Percentiles rank a stretch among this genome's conserved stretches.
phyloP scores from a whole-genome alignment of 2,113 vertebrate genomes.

The Ochotona curzoniae region DNA sequence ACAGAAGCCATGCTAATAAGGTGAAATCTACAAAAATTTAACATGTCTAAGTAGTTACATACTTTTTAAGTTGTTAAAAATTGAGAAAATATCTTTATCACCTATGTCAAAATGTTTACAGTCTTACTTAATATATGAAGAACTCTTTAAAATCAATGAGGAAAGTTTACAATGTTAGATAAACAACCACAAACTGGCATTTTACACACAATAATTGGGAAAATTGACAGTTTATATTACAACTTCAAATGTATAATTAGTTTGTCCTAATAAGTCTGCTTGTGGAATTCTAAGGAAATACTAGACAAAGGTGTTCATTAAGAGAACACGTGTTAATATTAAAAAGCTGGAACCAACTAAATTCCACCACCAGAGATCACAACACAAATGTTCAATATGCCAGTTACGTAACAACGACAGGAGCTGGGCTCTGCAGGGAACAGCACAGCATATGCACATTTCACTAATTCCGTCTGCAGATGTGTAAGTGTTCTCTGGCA shows the following conservation, averaged over 20 bases:
- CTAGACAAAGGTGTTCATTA: neutral
- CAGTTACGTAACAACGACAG: neutral
- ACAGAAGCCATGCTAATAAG: slow-evolving; percentile 44
- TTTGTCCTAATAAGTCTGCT: slow-evolving; percentile 21
- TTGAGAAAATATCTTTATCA: neutral
- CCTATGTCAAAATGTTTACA: neutral
- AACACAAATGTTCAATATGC: neutral
- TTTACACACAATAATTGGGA: neutral
- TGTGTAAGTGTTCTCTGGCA: neutral
- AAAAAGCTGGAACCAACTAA: neutral
- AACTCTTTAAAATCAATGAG: slow-evolving; percentile 36
- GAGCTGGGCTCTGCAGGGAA: neutral
- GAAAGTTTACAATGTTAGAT: slow-evolving; percentile 1
- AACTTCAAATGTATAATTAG: slow-evolving; percentile 12
- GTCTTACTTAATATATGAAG: neutral
- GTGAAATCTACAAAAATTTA: slow-evolving; percentile 20
- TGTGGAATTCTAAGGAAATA: neutral
- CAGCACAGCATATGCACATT: neutral
- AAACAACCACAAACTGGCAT: slow-evolving; percentile 46
- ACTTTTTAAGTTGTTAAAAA: neutral
- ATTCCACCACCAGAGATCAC: neutral
- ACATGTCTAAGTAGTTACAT: neutral
- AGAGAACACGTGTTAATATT: neutral
- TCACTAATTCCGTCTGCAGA: neutral
- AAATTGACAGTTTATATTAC: neutral